These are phyloP conservation scores for Euthynnus affinis DNA, from an alignment of 2,797 vertebrate genomes.

Conservation along the genomic window DNA sequence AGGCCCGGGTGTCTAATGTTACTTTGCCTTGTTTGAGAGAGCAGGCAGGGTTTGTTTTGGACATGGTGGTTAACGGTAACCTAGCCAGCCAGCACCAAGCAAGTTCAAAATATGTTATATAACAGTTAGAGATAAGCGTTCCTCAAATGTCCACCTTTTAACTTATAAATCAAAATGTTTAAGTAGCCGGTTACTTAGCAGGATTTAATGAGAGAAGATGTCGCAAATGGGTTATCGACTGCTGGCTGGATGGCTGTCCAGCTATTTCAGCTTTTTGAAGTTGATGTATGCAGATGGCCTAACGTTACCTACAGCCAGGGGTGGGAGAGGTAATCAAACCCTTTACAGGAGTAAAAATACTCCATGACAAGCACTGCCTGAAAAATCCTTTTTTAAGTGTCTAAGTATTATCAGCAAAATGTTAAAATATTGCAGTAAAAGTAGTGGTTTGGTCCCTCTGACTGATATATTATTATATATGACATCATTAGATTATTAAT, in stretches of 20 bases:
- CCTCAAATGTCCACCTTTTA: not conserved
- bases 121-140: not conserved
- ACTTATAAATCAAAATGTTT: not conserved
- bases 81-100: conserved; percentile 19
- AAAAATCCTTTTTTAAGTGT: no score
- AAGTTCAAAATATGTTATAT: not conserved
- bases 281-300: conserved; percentile 15
- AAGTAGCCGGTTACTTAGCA: not conserved
- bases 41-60: conserved; percentile 63
- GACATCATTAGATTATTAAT: no score
- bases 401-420: no score
- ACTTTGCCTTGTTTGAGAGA: conserved; percentile 1
- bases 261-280: not conserved
- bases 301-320: not conserved
- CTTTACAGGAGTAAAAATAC: no score
- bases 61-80: conserved; percentile 39
- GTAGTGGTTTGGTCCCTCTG: no score
- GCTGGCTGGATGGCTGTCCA: not conserved
- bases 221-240: rapidly evolving
- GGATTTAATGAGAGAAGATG: not conserved
- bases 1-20: conserved; percentile 2
- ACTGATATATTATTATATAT: no score
- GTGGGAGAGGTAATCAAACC: no score
- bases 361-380: no score
- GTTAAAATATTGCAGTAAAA: no score